Base-by-base conservation (phyloP, 1,140 invertebrate genomes). In the Cotesia typhae region DNA sequence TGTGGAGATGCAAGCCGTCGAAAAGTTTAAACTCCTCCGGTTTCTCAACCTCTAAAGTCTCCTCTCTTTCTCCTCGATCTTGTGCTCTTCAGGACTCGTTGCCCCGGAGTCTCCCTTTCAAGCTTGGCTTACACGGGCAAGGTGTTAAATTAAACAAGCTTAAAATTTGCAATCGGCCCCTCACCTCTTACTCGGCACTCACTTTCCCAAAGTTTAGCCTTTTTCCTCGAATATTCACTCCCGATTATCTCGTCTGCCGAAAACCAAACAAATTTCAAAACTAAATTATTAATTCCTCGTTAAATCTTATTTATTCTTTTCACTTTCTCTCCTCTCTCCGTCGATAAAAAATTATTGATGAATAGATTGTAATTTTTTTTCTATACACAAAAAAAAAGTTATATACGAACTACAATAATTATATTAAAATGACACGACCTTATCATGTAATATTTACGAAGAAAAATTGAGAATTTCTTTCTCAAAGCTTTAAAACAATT, bases 121-220 rank as follows among this genome's bases (percentile, higher is more conserved):
- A 75, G 76, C 73, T 73, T 78, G 65, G 70, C 72, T 73, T 68
- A 71, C 75, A 70, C 72, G 73, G 71, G 70, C 72, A 74, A 84
- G 82, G 82, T 83, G 82, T 84, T 84, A 83, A 83, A 84, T 84
- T 83, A 83, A 82, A 84, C 82, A 84, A 78, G 79, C 81, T 84
- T 84, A 83, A 84, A 84, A 84, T 83, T 84, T 78, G 79, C 78
- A 77, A 77, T 77, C 73, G 75, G 61, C 74, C 67, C 63, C 68
- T 71, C 63, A 57, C 63, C 67, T 68, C 57, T 10, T 57, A 17
- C 67, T 63, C 5, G 63, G 57, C 65, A n/a, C 55, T 70, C 38
- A 69, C 64, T 73, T 71, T 72, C 47, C 41, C 17, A 14, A 69
- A 71, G 68, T 74, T 67, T 71, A 35, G 60, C 64, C 36, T 71